Evolutionary conservation across 2,888 invertebrate genomes (phyloP), one percentile per base, ranked within the genome.

Genomic region (Latrodectus elegans): DNA sequence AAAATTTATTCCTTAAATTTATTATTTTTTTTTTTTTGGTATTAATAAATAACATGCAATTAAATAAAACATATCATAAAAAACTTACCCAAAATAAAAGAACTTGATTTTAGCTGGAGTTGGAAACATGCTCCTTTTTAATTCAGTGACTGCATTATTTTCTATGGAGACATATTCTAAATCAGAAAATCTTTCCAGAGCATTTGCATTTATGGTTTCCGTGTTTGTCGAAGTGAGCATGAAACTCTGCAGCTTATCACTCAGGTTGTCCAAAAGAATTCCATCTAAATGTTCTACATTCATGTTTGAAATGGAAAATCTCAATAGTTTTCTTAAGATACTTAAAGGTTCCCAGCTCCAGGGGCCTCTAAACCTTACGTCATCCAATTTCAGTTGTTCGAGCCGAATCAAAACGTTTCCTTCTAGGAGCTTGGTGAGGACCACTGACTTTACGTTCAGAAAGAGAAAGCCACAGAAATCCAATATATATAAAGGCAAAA

Each of bases 81-180:
- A 6, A 6, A 80, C 85, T 76, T 75, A 86, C 85, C 75, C 76
- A 64, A 86, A 86, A 49, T 80, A 76, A 53, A 86, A 80, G 72
- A 26, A 86, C 64, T 80, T 86, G 11, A 86, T 86, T 38, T 70
- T 86, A 11, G 85, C 68, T 15, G 85, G 80, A 12, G 17, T 76
- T 2, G 85, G 80, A 67, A 86, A 86, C 85, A 86, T 86, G 53
- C 80, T 86, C 49, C 85, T 75, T n/a, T 71, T 64, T 9, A 86
- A 49, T 52, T 80, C 70, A 10, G 9, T 15, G 11, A 86, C 49
- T 6, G 80, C 75, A 12, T 86, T 86, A 26, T 80, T 38, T 64
- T 86, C 79, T 0, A 86, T 65, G 14, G 85, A 86, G 4, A 86
- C 60, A 26, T 86, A 80, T 51, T 80, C 71, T 76, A 86, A 60